Evolutionary conservation across 2,888 invertebrate genomes (phyloP).

Genomic region (Heteromyza rotundicornis): DNA sequence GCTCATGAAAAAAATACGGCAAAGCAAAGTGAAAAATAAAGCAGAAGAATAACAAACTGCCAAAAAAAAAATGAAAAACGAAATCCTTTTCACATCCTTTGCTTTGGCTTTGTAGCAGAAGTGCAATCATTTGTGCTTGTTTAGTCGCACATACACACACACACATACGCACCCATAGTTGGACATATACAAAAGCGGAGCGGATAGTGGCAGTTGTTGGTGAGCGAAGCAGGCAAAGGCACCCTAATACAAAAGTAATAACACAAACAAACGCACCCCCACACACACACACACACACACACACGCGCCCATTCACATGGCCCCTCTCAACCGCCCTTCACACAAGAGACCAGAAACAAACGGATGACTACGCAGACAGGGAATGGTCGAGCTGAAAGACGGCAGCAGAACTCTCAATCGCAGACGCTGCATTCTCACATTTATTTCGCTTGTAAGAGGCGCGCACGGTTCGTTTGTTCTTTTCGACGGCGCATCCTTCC

Average conservation of each 20-base stretch:
- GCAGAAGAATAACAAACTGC: no score
- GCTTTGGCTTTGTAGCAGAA: not conserved
- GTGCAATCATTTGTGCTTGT: not conserved
- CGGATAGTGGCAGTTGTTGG: no score
- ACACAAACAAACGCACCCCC: not conserved
- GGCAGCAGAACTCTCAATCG: not conserved
- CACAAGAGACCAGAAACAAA: not conserved
- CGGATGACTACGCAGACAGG: not conserved
- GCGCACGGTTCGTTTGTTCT: not conserved
- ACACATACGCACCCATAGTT: not conserved
- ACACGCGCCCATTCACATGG: not conserved
- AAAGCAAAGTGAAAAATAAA: not conserved
- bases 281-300: not conserved
- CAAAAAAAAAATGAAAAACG: not conserved
- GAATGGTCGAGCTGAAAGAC: not conserved
- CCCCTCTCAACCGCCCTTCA: not conserved
- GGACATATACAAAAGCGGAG: no score
- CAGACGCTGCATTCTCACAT: not conserved
- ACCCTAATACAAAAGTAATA: not conserved
- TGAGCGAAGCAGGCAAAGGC: no score
- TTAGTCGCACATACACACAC: not conserved
- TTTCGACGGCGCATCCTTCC: not conserved
- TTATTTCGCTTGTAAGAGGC: not conserved
- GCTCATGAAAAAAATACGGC: not conserved
- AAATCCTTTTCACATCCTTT: not conserved